Base-by-base conservation (phyloP, 2,797 vertebrate species). In the Xerus rutilus region DNA sequence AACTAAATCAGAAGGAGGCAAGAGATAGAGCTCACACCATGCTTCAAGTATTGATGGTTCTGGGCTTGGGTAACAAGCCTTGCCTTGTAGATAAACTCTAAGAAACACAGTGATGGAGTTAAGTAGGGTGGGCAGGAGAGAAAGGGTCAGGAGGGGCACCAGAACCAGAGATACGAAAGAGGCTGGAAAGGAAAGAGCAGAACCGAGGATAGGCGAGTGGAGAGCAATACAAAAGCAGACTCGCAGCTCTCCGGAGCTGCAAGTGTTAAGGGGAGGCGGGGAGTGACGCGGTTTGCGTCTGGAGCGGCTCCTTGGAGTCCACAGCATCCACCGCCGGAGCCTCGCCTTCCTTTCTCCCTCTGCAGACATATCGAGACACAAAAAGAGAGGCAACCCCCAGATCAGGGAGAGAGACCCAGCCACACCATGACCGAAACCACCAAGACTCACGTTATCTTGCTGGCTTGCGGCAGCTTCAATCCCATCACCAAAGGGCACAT, bases 391-490 rank as follows among this genome's bases (percentile, higher is more conserved):
- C 94, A 64, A 86, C 76, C 88, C 95, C 94, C 25, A 76, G 82
- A 79, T 95, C 96, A 39, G 96, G 15, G 91, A 87, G 59, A 96
- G 95, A 90, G 93, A 74, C 93, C 97, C 85, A 39, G 20, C 76
- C 39, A 52, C 97, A 98, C 82, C 98, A 99, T 99, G 99, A 99
- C 99, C 52, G 99, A 99, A 96, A 98, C 98, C 95, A 98, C 97
- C 91, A 99, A 99, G 98, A 99, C 99, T 72, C 99, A 99, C 98
- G 99, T 99, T 94, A 99, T 99, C 97, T 97, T 99, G 98, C 99
- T 99, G 89, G 99, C 99, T 97, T 99, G 99, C 98, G 99, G 99
- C 98, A 99, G 99, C 98, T 99, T 99, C 98, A 99, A 99, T 97
- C 99, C 99, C 97, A 99, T 99, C 98, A 99, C 99, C 96, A 99